Evolutionary conservation across 2,888 invertebrate genomes (phyloP), one percentile per base, ranked within the genome.

Genomic region (Leptinotarsa peninsularis): DNA sequence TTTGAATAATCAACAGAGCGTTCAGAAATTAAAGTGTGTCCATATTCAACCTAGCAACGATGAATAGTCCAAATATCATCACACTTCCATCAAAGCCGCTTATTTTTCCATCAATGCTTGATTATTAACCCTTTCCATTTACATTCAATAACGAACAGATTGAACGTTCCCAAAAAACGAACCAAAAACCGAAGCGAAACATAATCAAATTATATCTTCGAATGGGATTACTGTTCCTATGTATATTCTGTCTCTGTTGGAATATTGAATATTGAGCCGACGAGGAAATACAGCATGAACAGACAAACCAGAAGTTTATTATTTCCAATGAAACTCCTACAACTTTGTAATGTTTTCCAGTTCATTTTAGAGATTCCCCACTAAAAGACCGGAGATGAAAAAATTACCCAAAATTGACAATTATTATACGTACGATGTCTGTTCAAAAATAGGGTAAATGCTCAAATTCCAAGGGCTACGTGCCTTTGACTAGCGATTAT

Each of bases 261-360:
- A 63, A 63, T 63, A 63, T 63, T 33, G 63, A 63, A 33, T 63
- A 63, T 63, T 5, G 63, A 63, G 27, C 27, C n/a, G 27, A 58
- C 58, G 21, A 13, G 58, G 33, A 63, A 33, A 63, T 63, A 63
- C 17, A 7, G 33, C 27, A 5, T 18, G 63, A 33, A 33, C 17
- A 33, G 63, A 17, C 27, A 17, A 63, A 33, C 18, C 18, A 21
- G 58, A 58, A 58, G 58, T 33, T 33, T 2, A 7, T 33, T 7
- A 33, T 33, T 33, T 33, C 33, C 7, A 33, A 33, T 33, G 5
- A 27, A 27, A 27, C 5, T 33, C 33, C 33, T 33, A 33, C 7
- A 7, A 33, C 33, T 33, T 2, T 33, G 33, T 33, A 7, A 33
- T 7, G 33, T 33, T 33, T 33, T 33, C 27, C 5, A 33, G 5